These are phyloP conservation scores for honey bee (Apis mellifera) DNA, from an alignment of 1,140 invertebrate species.

Conservation along the genomic window Amel_HAv3.1 CM009931.2:25930501-25931000, in stretches of 20 bases:
- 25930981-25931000: slow-evolving; percentile 89
- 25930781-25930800: slow-evolving; percentile 85
- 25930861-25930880: slow-evolving; percentile 88
- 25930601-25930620: slow-evolving; percentile 81
- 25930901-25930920: slow-evolving; percentile 86
- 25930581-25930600: slow-evolving; percentile 73
- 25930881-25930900: slow-evolving; percentile 85
- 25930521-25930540: slow-evolving; percentile 87
- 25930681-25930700: slow-evolving; percentile 85
- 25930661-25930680: slow-evolving; percentile 86
- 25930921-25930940: slow-evolving; percentile 83
- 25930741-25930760: slow-evolving; percentile 94
- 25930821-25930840: slow-evolving; percentile 91
- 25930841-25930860: slow-evolving; percentile 83
- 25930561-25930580: slow-evolving; percentile 75
- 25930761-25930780: slow-evolving; percentile 83
- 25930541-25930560: slow-evolving; percentile 83
- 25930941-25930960: slow-evolving; percentile 87
- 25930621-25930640: slow-evolving; percentile 86
- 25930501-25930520: slow-evolving; percentile 83
- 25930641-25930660: slow-evolving; percentile 92
- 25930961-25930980: slow-evolving; percentile 89
- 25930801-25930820: slow-evolving; percentile 96
- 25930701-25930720: slow-evolving; percentile 93
- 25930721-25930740: slow-evolving; percentile 96